These are phyloP conservation scores for Prochilodus magdalenae DNA, from an alignment of 2,113 vertebrate species.

Conservation along the genomic window DNA sequence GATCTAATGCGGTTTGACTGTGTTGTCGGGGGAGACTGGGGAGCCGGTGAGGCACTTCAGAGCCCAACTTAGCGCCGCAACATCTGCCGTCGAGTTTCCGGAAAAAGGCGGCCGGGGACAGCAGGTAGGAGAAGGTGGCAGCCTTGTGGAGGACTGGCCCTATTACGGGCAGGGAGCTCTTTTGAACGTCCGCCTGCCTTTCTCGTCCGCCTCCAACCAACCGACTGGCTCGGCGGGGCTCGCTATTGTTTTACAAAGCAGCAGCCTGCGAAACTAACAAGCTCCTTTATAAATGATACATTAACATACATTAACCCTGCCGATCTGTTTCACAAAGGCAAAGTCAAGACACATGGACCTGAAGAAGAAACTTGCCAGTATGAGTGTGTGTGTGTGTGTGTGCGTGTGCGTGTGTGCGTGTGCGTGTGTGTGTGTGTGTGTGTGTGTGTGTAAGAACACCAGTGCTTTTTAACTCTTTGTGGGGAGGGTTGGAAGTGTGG, in stretches of 20 bases:
- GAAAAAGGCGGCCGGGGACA: constrained; percentile 85
- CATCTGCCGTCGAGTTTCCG: constrained; percentile 93
- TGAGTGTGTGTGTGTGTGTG: constrained; percentile 44
- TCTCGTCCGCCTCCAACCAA: constrained; percentile 60
- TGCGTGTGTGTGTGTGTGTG: constrained; percentile 11
- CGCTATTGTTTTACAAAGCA: constrained; percentile 84
- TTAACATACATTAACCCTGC: constrained; percentile 64
- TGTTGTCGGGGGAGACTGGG: constrained; percentile 83
- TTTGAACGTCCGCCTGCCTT: constrained; percentile 76
- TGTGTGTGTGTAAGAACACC: background rate
- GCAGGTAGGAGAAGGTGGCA: constrained; percentile 85
- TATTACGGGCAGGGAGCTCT: constrained; percentile 75
- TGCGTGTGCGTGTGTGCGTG: constrained; percentile 30
- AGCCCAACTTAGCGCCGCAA: constrained; percentile 84
- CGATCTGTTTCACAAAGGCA: constrained; percentile 36
- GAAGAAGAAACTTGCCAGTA: constrained; percentile 43
- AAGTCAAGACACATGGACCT: constrained; percentile 20
- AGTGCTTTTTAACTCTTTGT: background rate
- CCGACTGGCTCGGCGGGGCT: constrained; percentile 70
- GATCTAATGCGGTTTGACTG: constrained; percentile 92
- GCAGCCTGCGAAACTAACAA: constrained; percentile 81
- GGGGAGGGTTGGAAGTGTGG: background rate
- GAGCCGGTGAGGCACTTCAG: constrained; percentile 90
- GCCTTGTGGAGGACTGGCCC: constrained; percentile 64
- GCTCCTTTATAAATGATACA: constrained; percentile 86